These are phyloP conservation scores for Chaenogobius annularis DNA, from an alignment of 2,113 vertebrate genomes.

Conservation along the genomic window DNA sequence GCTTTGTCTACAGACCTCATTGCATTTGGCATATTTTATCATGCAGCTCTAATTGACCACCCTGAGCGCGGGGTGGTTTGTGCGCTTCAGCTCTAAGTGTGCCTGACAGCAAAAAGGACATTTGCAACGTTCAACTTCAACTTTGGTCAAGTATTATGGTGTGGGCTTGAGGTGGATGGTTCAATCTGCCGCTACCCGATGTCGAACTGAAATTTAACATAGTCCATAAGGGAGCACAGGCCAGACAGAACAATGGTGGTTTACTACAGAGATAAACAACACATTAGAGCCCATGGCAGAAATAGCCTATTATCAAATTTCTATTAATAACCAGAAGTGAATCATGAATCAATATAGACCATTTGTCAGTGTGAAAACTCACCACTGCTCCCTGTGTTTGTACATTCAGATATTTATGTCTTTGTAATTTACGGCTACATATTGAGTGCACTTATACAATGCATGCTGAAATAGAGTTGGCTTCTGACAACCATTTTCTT, in stretches of 20 bases:
- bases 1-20: constrained; percentile 41
- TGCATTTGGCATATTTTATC: constrained; percentile 61
- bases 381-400: not conserved
- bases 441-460: constrained; percentile 6
- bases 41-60: constrained; percentile 62
- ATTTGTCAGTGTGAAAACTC: not conserved
- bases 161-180: not conserved
- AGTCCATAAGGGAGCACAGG: constrained; percentile 12
- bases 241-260: constrained; percentile 7
- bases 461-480: not conserved
- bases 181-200: not conserved
- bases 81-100: constrained; percentile 20
- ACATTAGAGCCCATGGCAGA: constrained; percentile 5
- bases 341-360: too few relatives aligned
- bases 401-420: constrained; percentile 1
- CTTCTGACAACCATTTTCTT: not conserved
- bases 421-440: constrained; percentile 3
- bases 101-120: constrained; percentile 47
- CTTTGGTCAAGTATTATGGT: constrained; percentile 17
- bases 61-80: constrained; percentile 46
- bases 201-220: constrained; percentile 23
- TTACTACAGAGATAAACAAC: constrained; percentile 10
- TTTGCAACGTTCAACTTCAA: constrained; percentile 34
- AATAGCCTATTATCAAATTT: constrained; percentile 2
- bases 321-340: constrained; percentile 4